Evolutionary conservation across 2,113 vertebrate genomes (phyloP).

Genomic region (Eulacestoma nigropectus): DNA sequence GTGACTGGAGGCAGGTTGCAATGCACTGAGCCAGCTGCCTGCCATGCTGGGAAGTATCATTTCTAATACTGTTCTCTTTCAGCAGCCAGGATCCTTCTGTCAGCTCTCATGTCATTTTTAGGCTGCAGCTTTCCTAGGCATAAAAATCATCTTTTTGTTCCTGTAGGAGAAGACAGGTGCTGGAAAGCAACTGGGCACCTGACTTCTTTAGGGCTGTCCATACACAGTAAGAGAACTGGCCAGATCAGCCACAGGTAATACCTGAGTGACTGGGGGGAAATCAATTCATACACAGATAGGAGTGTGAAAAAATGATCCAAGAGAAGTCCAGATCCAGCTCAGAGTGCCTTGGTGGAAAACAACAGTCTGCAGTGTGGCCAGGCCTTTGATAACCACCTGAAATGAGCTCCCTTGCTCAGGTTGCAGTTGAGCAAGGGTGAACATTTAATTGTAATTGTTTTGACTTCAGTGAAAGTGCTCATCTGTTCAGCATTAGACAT

Average conservation of each 20-base stretch:
- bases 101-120: neutral
- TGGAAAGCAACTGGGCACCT: neutral
- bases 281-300: neutral
- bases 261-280: neutral
- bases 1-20: neutral
- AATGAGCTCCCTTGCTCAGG: neutral
- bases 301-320: neutral
- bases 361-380: neutral
- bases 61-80: neutral
- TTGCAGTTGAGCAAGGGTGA: neutral
- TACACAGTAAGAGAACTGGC: neutral
- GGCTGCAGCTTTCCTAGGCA: neutral
- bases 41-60: neutral
- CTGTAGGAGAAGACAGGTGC: neutral
- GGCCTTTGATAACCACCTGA: neutral
- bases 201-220: neutral
- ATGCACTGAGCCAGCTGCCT: neutral
- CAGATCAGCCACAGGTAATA: neutral
- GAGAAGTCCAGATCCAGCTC: neutral
- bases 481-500: neutral
- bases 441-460: neutral
- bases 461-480: neutral
- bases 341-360: neutral
- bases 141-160: neutral
- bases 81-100: neutral